Percentiles rank a stretch among this genome's conserved stretches.
Conservation (phyloP, 2,113 vertebrate species). For the Hemichromis elongatus region DNA sequence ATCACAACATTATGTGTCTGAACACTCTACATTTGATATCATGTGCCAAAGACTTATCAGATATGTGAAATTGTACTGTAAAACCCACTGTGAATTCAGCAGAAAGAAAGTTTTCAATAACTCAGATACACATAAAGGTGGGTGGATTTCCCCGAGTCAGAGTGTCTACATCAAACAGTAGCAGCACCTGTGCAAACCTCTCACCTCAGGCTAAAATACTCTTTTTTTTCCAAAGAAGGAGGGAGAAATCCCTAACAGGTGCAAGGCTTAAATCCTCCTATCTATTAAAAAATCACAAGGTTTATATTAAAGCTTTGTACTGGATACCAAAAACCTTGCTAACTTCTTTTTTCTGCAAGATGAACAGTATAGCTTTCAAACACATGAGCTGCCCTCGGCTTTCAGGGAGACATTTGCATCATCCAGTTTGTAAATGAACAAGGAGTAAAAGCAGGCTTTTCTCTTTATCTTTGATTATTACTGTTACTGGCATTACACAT, state of each 20-base stretch:
- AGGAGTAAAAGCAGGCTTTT: not conserved
- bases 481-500: not conserved
- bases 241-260: slow-evolving; percentile 33
- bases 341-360: not conserved
- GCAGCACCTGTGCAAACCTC: slow-evolving; percentile 27
- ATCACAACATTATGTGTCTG: not conserved
- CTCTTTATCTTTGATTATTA: not conserved
- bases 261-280: slow-evolving; percentile 8
- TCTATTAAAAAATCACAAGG: slow-evolving; percentile 9
- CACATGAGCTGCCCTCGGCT: not conserved
- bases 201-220: slow-evolving; percentile 34
- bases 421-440: not conserved
- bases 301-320: slow-evolving; percentile 16
- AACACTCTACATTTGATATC: not conserved
- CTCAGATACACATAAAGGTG: slow-evolving; percentile 18
- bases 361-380: not conserved
- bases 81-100: not conserved
- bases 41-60: not conserved
- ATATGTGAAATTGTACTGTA: not conserved
- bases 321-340: not conserved
- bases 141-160: slow-evolving; percentile 37
- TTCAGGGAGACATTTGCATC: not conserved
- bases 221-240: slow-evolving; percentile 3
- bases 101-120: slow-evolving; percentile 13
- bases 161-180: slow-evolving; percentile 37